Conservation (phyloP, 2,113 vertebrate genomes). For the Perca flavescens region DNA sequence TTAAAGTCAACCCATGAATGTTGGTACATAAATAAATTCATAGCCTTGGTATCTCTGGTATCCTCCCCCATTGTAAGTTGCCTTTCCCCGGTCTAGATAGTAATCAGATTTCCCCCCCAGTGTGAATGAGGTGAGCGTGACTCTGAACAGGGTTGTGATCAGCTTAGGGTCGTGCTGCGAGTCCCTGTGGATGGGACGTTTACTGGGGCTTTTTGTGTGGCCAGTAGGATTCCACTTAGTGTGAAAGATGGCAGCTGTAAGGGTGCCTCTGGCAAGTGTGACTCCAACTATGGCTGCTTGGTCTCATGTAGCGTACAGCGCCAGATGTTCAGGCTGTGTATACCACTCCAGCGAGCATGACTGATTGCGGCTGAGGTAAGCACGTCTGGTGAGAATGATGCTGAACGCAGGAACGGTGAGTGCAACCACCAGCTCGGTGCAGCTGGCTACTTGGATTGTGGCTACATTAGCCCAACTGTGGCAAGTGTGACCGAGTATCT, state of each 20-base stretch:
- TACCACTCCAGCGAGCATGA: constrained; percentile 68
- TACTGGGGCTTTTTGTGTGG: constrained; percentile 67
- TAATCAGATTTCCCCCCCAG: constrained; percentile 37
- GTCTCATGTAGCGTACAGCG: constrained; percentile 62
- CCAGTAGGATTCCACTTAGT: constrained; percentile 72
- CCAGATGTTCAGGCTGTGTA: constrained; percentile 67
- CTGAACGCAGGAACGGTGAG: constrained; percentile 38
- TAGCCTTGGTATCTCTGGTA: constrained; percentile 16
- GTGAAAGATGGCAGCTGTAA: constrained; percentile 75
- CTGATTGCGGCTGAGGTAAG: constrained; percentile 70
- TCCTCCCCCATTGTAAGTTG: neutral
- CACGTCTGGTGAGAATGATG: constrained; percentile 42
- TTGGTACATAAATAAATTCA: constrained; percentile 40
- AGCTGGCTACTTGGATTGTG: constrained; percentile 45
- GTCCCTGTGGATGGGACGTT: constrained; percentile 60
- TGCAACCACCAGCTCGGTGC: constrained; percentile 25
- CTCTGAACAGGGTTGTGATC: constrained; percentile 48
- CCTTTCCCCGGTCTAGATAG: constrained; percentile 10
- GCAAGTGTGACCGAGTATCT: constrained; percentile 48
- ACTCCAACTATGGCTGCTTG: constrained; percentile 65
- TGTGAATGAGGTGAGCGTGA: constrained; percentile 29
- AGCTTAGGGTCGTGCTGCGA: constrained; percentile 44
- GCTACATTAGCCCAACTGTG: constrained; percentile 31
- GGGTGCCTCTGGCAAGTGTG: constrained; percentile 73
- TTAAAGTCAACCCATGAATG: constrained; percentile 43